These are phyloP conservation scores for Lamprotornis superbus DNA, from an alignment of 2,113 vertebrate species.

Conservation along the genomic window DNA sequence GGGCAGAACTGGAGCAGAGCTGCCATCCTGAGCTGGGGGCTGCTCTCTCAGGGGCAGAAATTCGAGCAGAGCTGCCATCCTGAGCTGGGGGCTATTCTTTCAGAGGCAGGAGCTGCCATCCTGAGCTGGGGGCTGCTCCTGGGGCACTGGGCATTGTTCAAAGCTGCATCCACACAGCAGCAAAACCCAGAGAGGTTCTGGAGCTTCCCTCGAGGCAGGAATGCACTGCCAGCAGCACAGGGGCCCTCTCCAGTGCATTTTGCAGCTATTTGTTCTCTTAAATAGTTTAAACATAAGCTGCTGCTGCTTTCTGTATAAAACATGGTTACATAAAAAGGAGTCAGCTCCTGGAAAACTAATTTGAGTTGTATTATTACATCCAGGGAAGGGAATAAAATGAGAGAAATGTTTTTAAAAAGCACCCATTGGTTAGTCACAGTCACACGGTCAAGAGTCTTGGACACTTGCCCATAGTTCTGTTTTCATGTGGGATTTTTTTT, in stretches of 20 bases:
- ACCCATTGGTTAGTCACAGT: conserved; percentile 29
- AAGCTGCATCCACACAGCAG: neutral
- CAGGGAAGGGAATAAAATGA: neutral
- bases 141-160: neutral
- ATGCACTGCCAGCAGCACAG: neutral
- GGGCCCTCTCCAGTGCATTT: conserved; percentile 36
- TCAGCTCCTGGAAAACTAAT: conserved; percentile 40
- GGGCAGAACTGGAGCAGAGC: neutral
- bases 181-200: neutral
- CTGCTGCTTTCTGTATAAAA: conserved; percentile 37
- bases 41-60: too few relatives aligned
- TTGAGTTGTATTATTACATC: conserved; percentile 26
- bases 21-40: too few relatives aligned
- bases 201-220: neutral
- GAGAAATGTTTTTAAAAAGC: neutral
- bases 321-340: conserved; percentile 35
- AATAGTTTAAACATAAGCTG: conserved; percentile 62
- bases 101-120: too few relatives aligned
- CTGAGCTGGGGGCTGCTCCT: too few relatives aligned
- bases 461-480: conserved; percentile 18
- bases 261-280: conserved; percentile 66
- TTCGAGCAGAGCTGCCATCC: too few relatives aligned
- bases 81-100: too few relatives aligned
- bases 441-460: conserved; percentile 19
- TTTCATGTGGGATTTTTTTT: neutral